Base-by-base conservation (phyloP, 2,888 invertebrate genomes). In the Pristionchus arcanus region DNA sequence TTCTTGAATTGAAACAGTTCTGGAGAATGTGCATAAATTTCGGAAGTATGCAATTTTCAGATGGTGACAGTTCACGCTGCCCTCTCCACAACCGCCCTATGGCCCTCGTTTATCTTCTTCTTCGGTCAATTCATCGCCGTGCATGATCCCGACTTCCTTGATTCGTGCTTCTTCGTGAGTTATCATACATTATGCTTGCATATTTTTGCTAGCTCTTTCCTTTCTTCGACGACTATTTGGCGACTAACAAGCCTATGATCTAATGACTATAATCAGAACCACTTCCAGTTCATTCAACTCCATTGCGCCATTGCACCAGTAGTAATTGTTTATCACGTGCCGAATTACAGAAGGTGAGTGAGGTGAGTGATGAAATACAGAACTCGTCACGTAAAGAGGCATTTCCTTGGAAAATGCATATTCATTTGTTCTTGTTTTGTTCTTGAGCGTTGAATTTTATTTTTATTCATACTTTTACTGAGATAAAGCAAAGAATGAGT, bases 151-250 rank as follows among this genome's bases (percentile, higher is more conserved):
- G 13, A 71, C 34, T 71, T 71, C 19, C 71, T 71, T 34, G 71
- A 71, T 71, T 71, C 71, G 5, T 71, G 71, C 21, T 71, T 34
- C 34, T 71, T 71, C 34, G 71, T 71, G 31, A 71, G 71, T 71
- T 71, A n/a, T n/a, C n/a, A n/a, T n/a, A n/a, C n/a, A n/a, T n/a
- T n/a, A n/a, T n/a, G n/a, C n/a, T n/a, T n/a, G n/a, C n/a, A n/a
- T n/a, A n/a, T 34, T 55, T 55, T 49, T 9, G 42, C 42, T 49
- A n/a, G n/a, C n/a, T 68, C 9, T 28, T 28, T 68, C n/a, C n/a
- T n/a, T 68, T 28, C 11, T 28, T 68, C 2, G n/a, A 68, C 31
- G 3, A 49, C n/a, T n/a, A n/a, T n/a, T n/a, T n/a, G n/a, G n/a
- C n/a, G n/a, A n/a, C n/a, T n/a, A n/a, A n/a, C n/a, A n/a, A 42